Conservation (phyloP, 2,797 vertebrate genomes). For the Jordanella pulchra region DNA sequence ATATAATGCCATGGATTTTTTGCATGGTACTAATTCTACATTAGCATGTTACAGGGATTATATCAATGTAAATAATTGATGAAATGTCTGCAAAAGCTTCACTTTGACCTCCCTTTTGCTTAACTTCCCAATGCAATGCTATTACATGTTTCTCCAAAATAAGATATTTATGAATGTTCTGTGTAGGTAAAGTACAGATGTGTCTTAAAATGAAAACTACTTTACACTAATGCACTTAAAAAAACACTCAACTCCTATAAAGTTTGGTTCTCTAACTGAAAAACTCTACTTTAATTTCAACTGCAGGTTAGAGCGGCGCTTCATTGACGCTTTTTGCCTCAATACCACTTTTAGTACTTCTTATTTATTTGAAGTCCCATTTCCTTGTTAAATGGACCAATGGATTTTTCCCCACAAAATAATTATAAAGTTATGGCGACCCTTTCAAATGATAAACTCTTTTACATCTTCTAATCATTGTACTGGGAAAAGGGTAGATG, state of each 20-base stretch:
- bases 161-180: not conserved
- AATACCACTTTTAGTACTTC: conserved; percentile 1
- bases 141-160: not conserved
- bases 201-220: not conserved
- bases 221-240: not conserved
- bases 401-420: conserved; percentile 3
- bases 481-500: not conserved
- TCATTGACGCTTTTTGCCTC: not conserved
- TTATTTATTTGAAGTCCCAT: conserved; percentile 15
- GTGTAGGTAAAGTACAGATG: not conserved
- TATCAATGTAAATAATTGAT: no score
- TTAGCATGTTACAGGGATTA: not conserved
- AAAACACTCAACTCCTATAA: not conserved
- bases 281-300: conserved; percentile 15
- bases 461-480: conserved; percentile 14
- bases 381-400: conserved; percentile 12
- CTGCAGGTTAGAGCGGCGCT: not conserved
- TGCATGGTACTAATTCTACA: not conserved
- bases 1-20: no score
- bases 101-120: not conserved
- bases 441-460: conserved; percentile 15
- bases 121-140: not conserved
- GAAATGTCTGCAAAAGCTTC: not conserved
- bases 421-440: conserved; percentile 18
- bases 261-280: not conserved